Evolutionary conservation across 1,140 invertebrate genomes (phyloP), one percentile per base, ranked within the genome.

Genomic region (Trinorchestia longiramus): DNA sequence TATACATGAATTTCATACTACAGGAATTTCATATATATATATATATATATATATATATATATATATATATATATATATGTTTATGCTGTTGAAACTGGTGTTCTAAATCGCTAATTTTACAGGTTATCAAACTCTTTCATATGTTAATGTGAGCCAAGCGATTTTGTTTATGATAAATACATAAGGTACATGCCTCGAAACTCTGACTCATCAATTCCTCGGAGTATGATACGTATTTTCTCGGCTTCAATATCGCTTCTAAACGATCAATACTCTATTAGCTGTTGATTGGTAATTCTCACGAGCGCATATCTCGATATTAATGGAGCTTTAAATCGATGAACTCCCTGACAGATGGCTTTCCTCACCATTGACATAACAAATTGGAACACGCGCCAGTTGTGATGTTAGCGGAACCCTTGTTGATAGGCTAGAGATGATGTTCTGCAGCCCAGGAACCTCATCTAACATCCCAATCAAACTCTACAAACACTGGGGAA

Each of bases 401-500:
- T 77, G 62, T 77, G 62, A 77, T 77, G 62, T 28, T 11, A 77
- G 62, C 62, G 62, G 62, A 77, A 77, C 62, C 47, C 62, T 77
- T 77, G 62, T 77, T 77, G 62, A 77, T 77, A 77, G 62, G 62
- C 28, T 15, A 28, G 62, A 3, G 62, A 15, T 36, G 1, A 11
- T 77, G 15, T 36, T 15, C 36, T 77, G 62, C 62, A 77, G 28
- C 28, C 62, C 62, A 77, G 28, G 62, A 77, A 28, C 11, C 28
- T 77, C 88, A 90, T 90, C 88, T 43, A 43, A 41, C 43, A 90
- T 90, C 88, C 88, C 88, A 42, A 90, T 90, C 88, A 90, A 43
- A 90, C 88, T 90, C n/a, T 41, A 4, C 88, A 90, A 90, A 90
- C 88, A 90, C 88, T 42, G 28, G 41, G 43, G 43, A 41, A 41